A percentile compares a stretch with the other conserved stretches of the same genome.
These are phyloP conservation scores for Otolemur garnettii DNA, from an alignment of 2,113 vertebrate genomes.

Conservation along the genomic window DNA sequence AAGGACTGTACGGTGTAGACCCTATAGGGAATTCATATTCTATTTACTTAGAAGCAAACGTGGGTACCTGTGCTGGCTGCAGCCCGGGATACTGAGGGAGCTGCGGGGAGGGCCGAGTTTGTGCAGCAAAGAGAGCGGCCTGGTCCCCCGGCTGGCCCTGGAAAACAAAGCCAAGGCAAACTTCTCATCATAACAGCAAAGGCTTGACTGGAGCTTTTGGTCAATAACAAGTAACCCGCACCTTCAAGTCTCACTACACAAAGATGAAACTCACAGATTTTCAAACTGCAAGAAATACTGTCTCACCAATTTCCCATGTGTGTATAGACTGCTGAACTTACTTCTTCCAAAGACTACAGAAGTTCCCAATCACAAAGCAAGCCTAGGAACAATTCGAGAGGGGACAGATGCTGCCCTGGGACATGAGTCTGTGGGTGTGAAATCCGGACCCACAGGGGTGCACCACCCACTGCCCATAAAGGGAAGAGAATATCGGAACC, in stretches of 20 bases:
- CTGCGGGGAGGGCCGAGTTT: conserved; percentile 83
- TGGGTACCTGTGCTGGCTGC: conserved; percentile 88
- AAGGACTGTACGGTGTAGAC: too few species aligned
- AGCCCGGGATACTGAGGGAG: conserved; percentile 85
- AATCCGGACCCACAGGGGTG: not conserved
- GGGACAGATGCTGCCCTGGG: not conserved
- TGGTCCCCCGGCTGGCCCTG: conserved; percentile 87
- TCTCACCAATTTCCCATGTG: not conserved
- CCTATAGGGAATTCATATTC: not conserved
- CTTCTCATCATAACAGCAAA: conserved; percentile 6
- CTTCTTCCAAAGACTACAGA: not conserved
- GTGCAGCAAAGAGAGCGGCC: conserved; percentile 85
- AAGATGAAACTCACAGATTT: not conserved
- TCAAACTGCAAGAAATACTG: not conserved
- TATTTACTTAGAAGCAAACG: not conserved
- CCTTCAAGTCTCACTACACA: not conserved
- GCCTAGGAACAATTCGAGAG: not conserved
- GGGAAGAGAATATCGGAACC: not conserved
- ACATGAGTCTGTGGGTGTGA: not conserved
- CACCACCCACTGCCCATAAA: not conserved
- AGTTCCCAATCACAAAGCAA: not conserved
- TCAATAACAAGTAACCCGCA: not conserved
- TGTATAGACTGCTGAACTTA: not conserved
- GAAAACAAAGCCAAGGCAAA: conserved; percentile 75
- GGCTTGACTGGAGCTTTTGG: not conserved